Conservation (phyloP, 2,888 invertebrate species). For the Hofmannophila pseudospretella region DNA sequence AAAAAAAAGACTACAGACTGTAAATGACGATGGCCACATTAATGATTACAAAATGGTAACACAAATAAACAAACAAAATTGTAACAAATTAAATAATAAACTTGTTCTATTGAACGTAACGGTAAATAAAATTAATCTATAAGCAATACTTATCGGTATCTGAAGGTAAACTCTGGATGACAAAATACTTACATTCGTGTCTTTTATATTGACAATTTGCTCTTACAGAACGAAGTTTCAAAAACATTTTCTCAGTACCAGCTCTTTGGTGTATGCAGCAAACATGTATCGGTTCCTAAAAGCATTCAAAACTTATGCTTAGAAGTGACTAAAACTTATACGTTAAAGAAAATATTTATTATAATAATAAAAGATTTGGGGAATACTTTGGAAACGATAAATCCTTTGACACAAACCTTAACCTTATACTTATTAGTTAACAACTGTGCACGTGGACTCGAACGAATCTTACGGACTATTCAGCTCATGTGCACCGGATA, state of each 20-base stretch:
- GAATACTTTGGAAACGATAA: conserved; percentile 79
- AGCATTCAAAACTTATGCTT: conserved; percentile 60
- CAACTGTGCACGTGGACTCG: conserved; percentile 74
- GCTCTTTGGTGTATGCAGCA: conserved; percentile 60
- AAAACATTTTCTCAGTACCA: conserved; percentile 32
- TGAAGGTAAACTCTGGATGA: conserved; percentile 12
- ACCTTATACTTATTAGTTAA: conserved; percentile 71
- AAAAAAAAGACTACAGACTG: conserved; percentile 42
- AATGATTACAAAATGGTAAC: conserved; percentile 57
- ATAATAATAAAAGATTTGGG: conserved; percentile 71
- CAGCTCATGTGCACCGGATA: conserved; percentile 71
- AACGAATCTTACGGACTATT: conserved; percentile 49
- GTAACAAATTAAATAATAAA: conserved; percentile 40
- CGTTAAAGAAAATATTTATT: conserved; percentile 44
- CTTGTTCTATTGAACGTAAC: conserved; percentile 32
- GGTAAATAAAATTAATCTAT: conserved; percentile 27
- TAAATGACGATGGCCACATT: conserved; percentile 65
- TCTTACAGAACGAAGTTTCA: conserved; percentile 12
- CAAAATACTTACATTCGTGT: conserved; percentile 8
- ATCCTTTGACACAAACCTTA: conserved; percentile 78
- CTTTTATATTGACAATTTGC: conserved; percentile 10
- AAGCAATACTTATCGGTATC: conserved; percentile 29
- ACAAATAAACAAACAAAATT: conserved; percentile 46
- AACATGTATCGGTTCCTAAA: conserved; percentile 45
- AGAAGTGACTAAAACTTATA: conserved; percentile 68